These are phyloP conservation scores for Machimus rusticus DNA, from an alignment of 2,888 invertebrate species.

Conservation along the genomic window DNA sequence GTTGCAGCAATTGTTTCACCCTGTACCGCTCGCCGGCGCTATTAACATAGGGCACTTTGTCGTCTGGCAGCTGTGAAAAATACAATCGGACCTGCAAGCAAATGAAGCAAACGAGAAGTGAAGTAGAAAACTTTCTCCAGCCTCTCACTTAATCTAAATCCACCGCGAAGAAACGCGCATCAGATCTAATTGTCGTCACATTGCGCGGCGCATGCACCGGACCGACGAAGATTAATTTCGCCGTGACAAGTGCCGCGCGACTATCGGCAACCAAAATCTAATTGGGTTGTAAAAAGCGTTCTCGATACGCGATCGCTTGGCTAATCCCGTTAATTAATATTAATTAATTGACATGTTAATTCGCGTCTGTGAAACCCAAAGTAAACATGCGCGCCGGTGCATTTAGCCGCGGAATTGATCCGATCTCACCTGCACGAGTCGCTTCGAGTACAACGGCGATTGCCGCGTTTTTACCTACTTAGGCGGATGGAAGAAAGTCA, in stretches of 20 bases:
- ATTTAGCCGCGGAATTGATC: neutral
- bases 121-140: conserved; percentile 22
- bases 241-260: neutral
- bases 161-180: conserved; percentile 4
- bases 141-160: neutral
- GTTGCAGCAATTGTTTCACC: conserved; percentile 91
- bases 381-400: neutral
- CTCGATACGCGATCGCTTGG: neutral
- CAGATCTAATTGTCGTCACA: conserved; percentile 14
- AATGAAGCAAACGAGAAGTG: conserved; percentile 15
- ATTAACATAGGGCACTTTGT: conserved; percentile 97
- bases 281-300: conserved; percentile 15
- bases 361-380: neutral
- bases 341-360: conserved; percentile 42
- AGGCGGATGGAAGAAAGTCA: conserved; percentile 42
- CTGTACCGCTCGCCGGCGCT: conserved; percentile 93
- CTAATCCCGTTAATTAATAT: conserved; percentile 24
- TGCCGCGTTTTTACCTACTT: neutral
- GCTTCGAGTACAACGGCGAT: neutral
- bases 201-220: neutral
- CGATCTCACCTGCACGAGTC: neutral
- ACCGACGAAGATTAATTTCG: conserved; percentile 4
- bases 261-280: neutral
- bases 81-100: conserved; percentile 91
- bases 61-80: conserved; percentile 94